Conservation (phyloP, 2,888 invertebrate species). For the Andrena hattorfiana region DNA sequence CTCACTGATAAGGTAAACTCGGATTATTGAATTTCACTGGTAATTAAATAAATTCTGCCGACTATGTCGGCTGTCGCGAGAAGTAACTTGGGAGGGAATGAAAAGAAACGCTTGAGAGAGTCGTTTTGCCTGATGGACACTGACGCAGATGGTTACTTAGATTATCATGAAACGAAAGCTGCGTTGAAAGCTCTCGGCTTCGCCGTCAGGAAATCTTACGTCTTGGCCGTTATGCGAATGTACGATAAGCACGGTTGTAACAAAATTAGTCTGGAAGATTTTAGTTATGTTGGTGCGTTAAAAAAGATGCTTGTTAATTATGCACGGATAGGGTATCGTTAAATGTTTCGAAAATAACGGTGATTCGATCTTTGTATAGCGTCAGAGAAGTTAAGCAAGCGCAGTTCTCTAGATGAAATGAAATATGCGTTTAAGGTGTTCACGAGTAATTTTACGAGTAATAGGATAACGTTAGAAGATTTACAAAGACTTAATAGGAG, state of each 20-base stretch:
- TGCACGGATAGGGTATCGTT: neutral
- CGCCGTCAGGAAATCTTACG: slow-evolving; percentile 71
- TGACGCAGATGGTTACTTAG: slow-evolving; percentile 74
- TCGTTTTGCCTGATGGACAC: slow-evolving; percentile 73
- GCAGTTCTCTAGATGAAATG: slow-evolving; percentile 72
- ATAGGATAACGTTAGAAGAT: slow-evolving; percentile 70
- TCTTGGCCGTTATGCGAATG: slow-evolving; percentile 71
- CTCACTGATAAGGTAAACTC: slow-evolving; percentile 26
- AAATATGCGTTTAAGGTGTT: slow-evolving; percentile 74
- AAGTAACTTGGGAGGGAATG: slow-evolving; percentile 56
- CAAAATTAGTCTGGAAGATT: slow-evolving; percentile 69
- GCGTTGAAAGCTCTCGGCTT: slow-evolving; percentile 75
- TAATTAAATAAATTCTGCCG: slow-evolving; percentile 2
- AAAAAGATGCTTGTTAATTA: neutral
- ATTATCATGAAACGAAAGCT: slow-evolving; percentile 76
- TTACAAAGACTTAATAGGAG: slow-evolving; percentile 67
- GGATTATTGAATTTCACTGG: neutral
- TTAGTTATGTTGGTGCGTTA: slow-evolving; percentile 75
- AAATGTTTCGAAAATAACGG: neutral
- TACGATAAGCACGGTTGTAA: slow-evolving; percentile 41
- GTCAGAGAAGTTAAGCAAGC: slow-evolving; percentile 69
- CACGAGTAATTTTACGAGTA: slow-evolving; percentile 50
- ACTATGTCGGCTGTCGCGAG: slow-evolving; percentile 31
- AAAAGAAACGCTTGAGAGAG: slow-evolving; percentile 68
- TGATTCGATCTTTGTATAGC: slow-evolving; percentile 55